Percentiles rank a stretch among this genome's conserved stretches.
Evolutionary conservation across 1,140 invertebrate genomes (phyloP).

Genomic region (Tachypleus tridentatus): DNA sequence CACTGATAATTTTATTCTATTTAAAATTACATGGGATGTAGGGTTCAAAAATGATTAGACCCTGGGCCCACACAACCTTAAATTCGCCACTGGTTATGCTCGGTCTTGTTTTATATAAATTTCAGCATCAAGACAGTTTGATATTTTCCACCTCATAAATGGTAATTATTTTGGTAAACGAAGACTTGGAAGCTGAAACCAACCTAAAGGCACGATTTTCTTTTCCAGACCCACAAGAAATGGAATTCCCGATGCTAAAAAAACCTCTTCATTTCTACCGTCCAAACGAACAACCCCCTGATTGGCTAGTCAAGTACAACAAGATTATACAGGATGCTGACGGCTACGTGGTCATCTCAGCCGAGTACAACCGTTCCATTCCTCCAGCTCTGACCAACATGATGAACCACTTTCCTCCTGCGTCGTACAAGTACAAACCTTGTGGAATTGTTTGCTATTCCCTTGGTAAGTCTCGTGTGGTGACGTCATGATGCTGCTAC

Average conservation of each 20-base stretch:
- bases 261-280: slow-evolving; percentile 31
- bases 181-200: no score
- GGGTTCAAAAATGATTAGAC: no score
- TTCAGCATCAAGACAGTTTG: no score
- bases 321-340: slow-evolving; percentile 33
- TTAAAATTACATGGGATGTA: no score
- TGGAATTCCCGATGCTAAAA: slow-evolving; percentile 32
- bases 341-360: slow-evolving; percentile 35
- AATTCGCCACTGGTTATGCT: no score
- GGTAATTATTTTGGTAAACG: no score
- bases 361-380: slow-evolving; percentile 38
- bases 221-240: slow-evolving; percentile 31
- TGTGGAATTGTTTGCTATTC: slow-evolving; percentile 39
- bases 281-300: slow-evolving; percentile 29
- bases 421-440: slow-evolving; percentile 34
- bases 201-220: slow-evolving; percentile 8
- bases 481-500: slow-evolving; percentile 5
- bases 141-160: no score
- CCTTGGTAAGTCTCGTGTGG: slow-evolving; percentile 28
- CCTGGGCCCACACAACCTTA: no score
- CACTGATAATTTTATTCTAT: no score
- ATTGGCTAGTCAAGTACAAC: slow-evolving; percentile 32
- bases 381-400: slow-evolving; percentile 38
- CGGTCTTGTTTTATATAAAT: no score
- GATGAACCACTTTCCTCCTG: slow-evolving; percentile 38